Evolutionary conservation across 1,140 invertebrate genomes (phyloP).

Genomic region (Polyergus mexicanus): DNA sequence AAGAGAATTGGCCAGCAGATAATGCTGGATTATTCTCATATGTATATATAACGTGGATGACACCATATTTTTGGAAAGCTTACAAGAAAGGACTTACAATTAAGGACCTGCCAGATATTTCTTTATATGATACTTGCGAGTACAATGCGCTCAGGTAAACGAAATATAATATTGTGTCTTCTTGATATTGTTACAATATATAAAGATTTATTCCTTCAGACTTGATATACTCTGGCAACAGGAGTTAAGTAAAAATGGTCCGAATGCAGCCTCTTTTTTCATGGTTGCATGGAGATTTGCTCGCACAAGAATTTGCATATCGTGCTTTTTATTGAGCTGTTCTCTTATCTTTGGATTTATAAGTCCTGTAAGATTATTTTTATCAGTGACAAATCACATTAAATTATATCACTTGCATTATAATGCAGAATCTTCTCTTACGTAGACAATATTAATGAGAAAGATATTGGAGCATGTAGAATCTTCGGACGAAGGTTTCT

Average conservation of each 20-base stretch:
- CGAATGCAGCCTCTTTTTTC: conserved; percentile 86
- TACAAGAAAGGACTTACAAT: conserved; percentile 85
- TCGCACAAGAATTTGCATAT: conserved; percentile 86
- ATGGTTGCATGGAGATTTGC: conserved; percentile 88
- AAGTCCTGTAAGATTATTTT: conserved; percentile 87
- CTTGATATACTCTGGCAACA: conserved; percentile 87
- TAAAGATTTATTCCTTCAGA: conserved; percentile 76
- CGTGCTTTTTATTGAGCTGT: conserved; percentile 86
- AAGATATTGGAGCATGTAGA: conserved; percentile 87
- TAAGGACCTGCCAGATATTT: conserved; percentile 86
- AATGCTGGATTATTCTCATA: conserved; percentile 81
- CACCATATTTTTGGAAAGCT: conserved; percentile 87
- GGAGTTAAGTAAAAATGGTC: conserved; percentile 89
- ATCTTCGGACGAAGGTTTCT: conserved; percentile 79
- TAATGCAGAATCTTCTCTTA: conserved; percentile 35
- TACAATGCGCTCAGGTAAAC: conserved; percentile 85
- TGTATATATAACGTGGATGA: conserved; percentile 88
- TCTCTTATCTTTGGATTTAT: conserved; percentile 88
- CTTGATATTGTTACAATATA: background rate
- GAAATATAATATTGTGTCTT: background rate
- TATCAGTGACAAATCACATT: conserved; percentile 12
- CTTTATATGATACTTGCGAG: conserved; percentile 86
- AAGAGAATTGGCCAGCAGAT: conserved; percentile 69
- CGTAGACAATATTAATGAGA: conserved; percentile 88
- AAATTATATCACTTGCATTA: background rate